Conservation (phyloP, 2,113 vertebrate genomes). For the Clarias magur region DNA sequence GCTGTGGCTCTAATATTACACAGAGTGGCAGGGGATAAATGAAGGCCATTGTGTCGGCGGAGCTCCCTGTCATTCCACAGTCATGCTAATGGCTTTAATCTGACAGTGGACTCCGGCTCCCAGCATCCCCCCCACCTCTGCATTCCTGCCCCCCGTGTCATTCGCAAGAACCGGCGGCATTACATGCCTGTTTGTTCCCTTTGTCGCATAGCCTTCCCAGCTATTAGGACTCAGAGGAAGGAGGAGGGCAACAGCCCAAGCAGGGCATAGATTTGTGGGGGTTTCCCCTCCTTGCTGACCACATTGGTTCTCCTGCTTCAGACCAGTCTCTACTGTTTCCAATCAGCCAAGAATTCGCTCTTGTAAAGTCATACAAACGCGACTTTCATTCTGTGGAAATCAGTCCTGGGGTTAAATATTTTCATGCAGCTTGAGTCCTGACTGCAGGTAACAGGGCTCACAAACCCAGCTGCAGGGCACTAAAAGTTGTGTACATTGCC, state of each 20-base stretch:
- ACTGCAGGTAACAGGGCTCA: background rate
- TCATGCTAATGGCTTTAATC: slow-evolving; percentile 79
- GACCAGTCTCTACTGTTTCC: slow-evolving; percentile 43
- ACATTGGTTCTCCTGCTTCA: slow-evolving; percentile 28
- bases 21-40: slow-evolving; percentile 70
- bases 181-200: slow-evolving; percentile 79
- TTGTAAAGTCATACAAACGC: slow-evolving; percentile 15
- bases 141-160: slow-evolving; percentile 65
- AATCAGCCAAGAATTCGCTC: slow-evolving; percentile 43
- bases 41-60: slow-evolving; percentile 69
- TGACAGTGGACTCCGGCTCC: slow-evolving; percentile 66
- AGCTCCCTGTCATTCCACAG: slow-evolving; percentile 75
- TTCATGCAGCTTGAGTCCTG: background rate
- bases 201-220: slow-evolving; percentile 66
- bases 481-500: slow-evolving; percentile 21
- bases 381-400: slow-evolving; percentile 18
- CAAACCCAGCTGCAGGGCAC: background rate
- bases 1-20: slow-evolving; percentile 52
- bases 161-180: slow-evolving; percentile 70
- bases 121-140: slow-evolving; percentile 35
- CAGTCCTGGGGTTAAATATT: background rate
- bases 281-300: slow-evolving; percentile 33
- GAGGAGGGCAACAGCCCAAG: slow-evolving; percentile 19
- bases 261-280: slow-evolving; percentile 14
- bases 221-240: slow-evolving; percentile 56